Percentiles rank a stretch among this genome's conserved stretches.
These are phyloP conservation scores for Notarius quadriscutis DNA, from an alignment of 2,113 vertebrate species.

Conservation along the genomic window DNA sequence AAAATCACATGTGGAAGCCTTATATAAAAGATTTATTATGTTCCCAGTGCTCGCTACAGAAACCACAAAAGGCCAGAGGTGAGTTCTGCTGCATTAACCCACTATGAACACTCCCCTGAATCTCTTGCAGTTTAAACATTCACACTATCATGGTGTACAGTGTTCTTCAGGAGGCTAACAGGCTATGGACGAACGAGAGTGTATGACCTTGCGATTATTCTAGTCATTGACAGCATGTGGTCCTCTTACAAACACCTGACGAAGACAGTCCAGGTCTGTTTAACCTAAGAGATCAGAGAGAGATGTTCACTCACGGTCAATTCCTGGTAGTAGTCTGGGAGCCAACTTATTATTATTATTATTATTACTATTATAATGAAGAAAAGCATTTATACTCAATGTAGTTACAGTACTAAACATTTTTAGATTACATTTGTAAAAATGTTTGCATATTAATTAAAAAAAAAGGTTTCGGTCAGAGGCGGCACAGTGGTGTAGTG, in stretches of 20 bases:
- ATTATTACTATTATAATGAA: not conserved
- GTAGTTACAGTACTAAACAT: not conserved
- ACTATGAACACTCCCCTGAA: not conserved
- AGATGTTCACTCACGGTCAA: not conserved
- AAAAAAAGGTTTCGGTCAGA: no score
- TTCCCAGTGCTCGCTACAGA: not conserved
- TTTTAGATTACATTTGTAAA: not conserved
- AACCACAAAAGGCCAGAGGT: not conserved
- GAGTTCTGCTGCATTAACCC: not conserved
- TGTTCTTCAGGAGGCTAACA: conserved; percentile 20
- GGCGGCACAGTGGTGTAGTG: no score
- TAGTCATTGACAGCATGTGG: conserved; percentile 49
- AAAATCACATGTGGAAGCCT: not conserved
- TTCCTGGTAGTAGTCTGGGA: not conserved
- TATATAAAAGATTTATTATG: not conserved
- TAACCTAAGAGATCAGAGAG: not conserved
- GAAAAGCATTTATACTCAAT: not conserved
- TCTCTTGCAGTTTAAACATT: not conserved
- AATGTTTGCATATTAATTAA: no score
- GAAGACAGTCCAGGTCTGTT: conserved; percentile 25
- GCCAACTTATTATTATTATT: no score
- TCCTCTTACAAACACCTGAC: conserved; percentile 44
- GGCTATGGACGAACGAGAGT: conserved; percentile 6
- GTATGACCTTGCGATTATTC: conserved; percentile 23
- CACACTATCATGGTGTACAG: not conserved